Evolutionary conservation across 2,888 invertebrate genomes (phyloP).

Genomic region (Flexamia atlantica): DNA sequence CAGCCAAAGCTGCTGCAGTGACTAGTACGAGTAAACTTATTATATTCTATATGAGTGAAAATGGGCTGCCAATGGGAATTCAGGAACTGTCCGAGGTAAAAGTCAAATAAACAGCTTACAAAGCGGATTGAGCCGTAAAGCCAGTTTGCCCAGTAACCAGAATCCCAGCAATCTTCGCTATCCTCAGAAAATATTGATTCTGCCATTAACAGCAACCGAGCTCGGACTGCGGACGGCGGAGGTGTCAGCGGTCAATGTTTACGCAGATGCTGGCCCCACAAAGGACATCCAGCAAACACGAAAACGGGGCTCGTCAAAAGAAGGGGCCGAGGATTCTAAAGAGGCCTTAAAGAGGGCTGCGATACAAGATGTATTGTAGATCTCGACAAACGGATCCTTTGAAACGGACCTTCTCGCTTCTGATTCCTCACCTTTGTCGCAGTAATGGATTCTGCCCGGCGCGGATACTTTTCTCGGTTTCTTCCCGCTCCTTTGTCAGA

Average conservation of each 20-base stretch:
- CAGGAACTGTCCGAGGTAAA: not conserved
- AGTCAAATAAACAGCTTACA: conserved; percentile 15
- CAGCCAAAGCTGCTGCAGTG: too few relatives aligned
- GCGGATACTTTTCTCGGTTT: conserved; percentile 4
- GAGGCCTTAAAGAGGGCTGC: conserved; percentile 58
- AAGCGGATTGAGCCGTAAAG: conserved; percentile 8
- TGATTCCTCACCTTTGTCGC: conserved; percentile 45
- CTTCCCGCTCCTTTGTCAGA: not conserved
- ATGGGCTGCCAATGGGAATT: not conserved
- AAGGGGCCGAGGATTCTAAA: conserved; percentile 52
- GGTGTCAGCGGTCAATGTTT: conserved; percentile 45
- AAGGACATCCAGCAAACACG: conserved; percentile 50
- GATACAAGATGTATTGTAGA: conserved; percentile 54
- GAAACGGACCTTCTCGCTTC: conserved; percentile 57
- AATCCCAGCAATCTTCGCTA: not conserved
- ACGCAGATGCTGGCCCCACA: conserved; percentile 45
- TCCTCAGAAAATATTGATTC: conserved; percentile 41
- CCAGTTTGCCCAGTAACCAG: not conserved
- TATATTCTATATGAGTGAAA: too few relatives aligned
- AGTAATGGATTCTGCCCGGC: conserved; percentile 47
- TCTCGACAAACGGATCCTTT: conserved; percentile 45
- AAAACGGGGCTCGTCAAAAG: conserved; percentile 29
- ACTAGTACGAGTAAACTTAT: too few relatives aligned
- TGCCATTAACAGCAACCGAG: conserved; percentile 32
- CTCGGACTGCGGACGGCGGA: not conserved